These are phyloP conservation scores for Ooceraea biroi DNA, from an alignment of 1,140 invertebrate genomes.

Conservation along the genomic window DNA sequence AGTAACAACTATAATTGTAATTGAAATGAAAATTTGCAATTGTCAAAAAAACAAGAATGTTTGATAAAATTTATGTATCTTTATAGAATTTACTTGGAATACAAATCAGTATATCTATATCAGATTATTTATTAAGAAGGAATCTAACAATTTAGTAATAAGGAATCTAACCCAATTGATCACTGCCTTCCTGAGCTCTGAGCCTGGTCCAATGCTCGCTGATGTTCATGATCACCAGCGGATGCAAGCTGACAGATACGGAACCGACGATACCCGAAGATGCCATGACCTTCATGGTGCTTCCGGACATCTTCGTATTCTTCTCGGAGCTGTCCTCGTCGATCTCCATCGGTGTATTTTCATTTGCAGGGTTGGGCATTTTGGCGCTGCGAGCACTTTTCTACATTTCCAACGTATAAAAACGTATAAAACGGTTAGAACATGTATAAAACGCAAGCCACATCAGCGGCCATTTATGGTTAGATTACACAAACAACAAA, in stretches of 20 bases:
- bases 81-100: slow-evolving; percentile 2
- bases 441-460: too few relatives aligned
- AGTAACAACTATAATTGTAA: too few relatives aligned
- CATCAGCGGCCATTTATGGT: too few relatives aligned
- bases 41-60: too few relatives aligned
- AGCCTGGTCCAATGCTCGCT: slow-evolving; percentile 99
- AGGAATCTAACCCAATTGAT: slow-evolving; percentile 89
- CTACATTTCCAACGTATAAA: too few relatives aligned
- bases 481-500: too few relatives aligned
- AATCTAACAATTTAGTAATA: not conserved
- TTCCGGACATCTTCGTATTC: slow-evolving; percentile 58
- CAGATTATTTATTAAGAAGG: not conserved
- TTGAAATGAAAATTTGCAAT: too few relatives aligned
- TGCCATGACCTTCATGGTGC: slow-evolving; percentile 89
- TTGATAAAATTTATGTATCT: not conserved
- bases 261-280: slow-evolving; percentile 92
- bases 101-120: not conserved
- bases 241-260: slow-evolving; percentile 97
- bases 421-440: too few relatives aligned
- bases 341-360: slow-evolving; percentile 81
- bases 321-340: slow-evolving; percentile 69
- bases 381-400: too few relatives aligned
- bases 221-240: slow-evolving; percentile 99
- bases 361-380: too few relatives aligned
- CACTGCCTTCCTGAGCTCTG: slow-evolving; percentile 94